Evolutionary conservation across 2,797 vertebrate species (phyloP).

Genomic region (Tachyglossus aculeatus): DNA sequence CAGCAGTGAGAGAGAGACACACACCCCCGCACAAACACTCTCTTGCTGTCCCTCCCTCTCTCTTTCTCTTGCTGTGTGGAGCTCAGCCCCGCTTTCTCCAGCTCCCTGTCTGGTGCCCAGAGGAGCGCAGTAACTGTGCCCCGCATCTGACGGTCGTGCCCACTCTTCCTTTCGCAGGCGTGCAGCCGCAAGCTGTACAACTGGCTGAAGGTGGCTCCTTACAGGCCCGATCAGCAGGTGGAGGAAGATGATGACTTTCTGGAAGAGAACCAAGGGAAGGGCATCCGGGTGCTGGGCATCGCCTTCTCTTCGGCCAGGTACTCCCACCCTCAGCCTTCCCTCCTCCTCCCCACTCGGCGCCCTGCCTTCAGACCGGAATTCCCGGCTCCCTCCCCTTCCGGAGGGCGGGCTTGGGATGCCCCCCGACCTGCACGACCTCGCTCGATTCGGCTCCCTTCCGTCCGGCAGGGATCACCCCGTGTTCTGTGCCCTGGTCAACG

Average conservation of each 20-base stretch:
- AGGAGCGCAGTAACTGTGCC: no score
- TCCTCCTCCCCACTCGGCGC: no score
- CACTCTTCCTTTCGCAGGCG: conserved; percentile 75
- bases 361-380: background rate
- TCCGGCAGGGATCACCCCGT: conserved; percentile 91
- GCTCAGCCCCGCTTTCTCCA: no score
- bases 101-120: no score
- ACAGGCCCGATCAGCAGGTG: conserved; percentile 95
- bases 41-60: no score
- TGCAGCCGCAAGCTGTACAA: conserved; percentile 96
- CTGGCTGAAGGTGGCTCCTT: conserved; percentile 94
- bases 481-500: conserved; percentile 95
- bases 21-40: no score
- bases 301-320: conserved; percentile 94
- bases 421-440: background rate
- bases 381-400: background rate
- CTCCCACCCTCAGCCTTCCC: no score
- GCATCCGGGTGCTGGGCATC: conserved; percentile 93
- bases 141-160: no score
- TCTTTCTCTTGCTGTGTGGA: no score
- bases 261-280: conserved; percentile 96
- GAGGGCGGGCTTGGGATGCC: background rate
- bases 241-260: conserved; percentile 98
- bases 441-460: background rate
- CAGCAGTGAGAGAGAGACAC: background rate